Percentiles rank a stretch among this genome's conserved stretches.
Evolutionary conservation across 2,888 invertebrate genomes (phyloP).

Genomic region (Philereme transversata): DNA sequence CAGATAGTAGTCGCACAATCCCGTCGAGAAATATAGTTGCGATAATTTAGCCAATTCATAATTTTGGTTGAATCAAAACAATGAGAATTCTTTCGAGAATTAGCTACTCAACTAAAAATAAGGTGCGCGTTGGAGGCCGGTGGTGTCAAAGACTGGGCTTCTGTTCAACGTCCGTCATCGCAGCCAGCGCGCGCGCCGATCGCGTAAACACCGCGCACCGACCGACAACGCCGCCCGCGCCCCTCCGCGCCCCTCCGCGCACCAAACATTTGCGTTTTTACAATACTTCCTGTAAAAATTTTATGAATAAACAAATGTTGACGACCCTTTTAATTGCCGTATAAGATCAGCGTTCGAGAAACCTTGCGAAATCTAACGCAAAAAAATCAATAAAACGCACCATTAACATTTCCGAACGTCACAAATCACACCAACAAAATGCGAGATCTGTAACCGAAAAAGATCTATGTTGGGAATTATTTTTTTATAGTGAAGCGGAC

Average conservation of each 20-base stretch:
- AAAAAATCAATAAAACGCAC: constrained; percentile 70
- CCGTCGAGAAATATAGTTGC: background rate
- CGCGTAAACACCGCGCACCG: constrained; percentile 67
- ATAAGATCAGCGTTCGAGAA: constrained; percentile 32
- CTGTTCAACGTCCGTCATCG: constrained; percentile 73
- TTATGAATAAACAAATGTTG: constrained; percentile 26
- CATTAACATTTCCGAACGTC: constrained; percentile 82
- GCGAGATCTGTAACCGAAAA: constrained; percentile 82
- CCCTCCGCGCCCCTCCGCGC: constrained; percentile 43
- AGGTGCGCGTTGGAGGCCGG: constrained; percentile 57
- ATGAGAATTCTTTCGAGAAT: constrained; percentile 42
- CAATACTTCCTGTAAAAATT: constrained; percentile 45
- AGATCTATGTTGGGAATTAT: constrained; percentile 79
- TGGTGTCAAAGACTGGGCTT: constrained; percentile 74
- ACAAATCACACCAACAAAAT: constrained; percentile 84
- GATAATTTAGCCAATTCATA: background rate
- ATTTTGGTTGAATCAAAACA: constrained; percentile 41
- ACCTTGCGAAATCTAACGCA: constrained; percentile 38
- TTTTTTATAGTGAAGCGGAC: constrained; percentile 73
- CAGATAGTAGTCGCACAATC: no score
- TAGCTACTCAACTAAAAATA: constrained; percentile 56
- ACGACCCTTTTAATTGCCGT: constrained; percentile 30
- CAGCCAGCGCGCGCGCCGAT: constrained; percentile 46
- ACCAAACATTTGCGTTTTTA: constrained; percentile 69
- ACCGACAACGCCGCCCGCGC: constrained; percentile 25